These are phyloP conservation scores for Podiceps cristatus DNA, from an alignment of 2,113 vertebrate genomes.

Conservation along the genomic window DNA sequence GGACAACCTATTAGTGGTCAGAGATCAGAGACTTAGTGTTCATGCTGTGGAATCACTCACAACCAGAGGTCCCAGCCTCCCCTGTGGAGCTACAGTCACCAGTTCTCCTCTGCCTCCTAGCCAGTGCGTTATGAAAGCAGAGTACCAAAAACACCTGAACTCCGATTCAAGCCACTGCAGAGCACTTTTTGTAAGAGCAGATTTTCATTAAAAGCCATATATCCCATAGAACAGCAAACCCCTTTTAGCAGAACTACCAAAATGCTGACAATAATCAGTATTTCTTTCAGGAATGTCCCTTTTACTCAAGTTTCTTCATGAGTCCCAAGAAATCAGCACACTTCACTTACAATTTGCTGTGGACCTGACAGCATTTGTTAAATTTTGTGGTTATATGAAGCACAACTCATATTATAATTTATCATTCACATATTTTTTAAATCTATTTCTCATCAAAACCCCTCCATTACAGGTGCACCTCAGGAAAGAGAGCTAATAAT, in stretches of 20 bases:
- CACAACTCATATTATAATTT: background rate
- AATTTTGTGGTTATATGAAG: background rate
- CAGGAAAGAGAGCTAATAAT: slow-evolving; percentile 30
- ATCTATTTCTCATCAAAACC: background rate
- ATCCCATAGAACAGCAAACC: background rate
- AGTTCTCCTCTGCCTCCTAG: background rate
- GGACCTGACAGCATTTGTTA: background rate
- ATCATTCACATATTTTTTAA: background rate
- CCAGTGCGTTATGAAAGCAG: background rate
- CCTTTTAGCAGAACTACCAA: background rate
- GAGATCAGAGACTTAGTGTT: background rate
- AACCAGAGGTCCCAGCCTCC: background rate
- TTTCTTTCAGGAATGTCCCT: background rate
- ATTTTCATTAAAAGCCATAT: background rate
- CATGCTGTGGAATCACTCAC: background rate
- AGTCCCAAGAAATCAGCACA: background rate
- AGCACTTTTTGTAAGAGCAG: background rate
- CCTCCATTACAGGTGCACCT: slow-evolving; percentile 11
- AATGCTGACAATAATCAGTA: background rate
- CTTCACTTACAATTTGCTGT: background rate
- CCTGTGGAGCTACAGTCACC: background rate
- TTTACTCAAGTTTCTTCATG: background rate
- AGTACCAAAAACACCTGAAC: background rate
- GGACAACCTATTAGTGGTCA: background rate
- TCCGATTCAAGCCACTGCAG: background rate